Evolutionary conservation across 2,113 vertebrate species (phyloP).

Genomic region (Saccopteryx bilineata): DNA sequence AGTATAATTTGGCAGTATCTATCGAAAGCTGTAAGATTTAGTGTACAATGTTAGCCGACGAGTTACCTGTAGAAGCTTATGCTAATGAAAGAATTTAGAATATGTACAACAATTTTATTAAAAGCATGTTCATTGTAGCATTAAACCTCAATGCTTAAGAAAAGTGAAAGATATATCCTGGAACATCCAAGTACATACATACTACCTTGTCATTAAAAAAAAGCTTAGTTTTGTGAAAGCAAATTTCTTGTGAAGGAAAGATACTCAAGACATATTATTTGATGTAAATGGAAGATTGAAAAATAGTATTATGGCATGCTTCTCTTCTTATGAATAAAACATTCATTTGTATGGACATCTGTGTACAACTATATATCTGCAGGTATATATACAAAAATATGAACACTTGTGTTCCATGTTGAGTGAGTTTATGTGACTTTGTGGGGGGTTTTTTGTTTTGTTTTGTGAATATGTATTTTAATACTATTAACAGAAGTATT

Average conservation of each 20-base stretch:
- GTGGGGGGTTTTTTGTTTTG: not conserved
- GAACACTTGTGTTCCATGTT: not conserved
- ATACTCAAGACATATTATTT: not conserved
- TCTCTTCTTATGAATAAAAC: not conserved
- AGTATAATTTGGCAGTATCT: not conserved
- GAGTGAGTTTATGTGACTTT: not conserved
- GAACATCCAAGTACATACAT: not conserved
- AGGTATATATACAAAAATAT: not conserved
- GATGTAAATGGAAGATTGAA: not conserved
- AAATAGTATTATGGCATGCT: not conserved
- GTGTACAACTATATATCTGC: not conserved
- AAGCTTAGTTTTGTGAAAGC: not conserved
- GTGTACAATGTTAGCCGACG: not conserved
- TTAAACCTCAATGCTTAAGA: not conserved
- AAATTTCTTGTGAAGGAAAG: not conserved
- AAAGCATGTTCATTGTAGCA: not conserved
- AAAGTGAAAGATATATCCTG: not conserved
- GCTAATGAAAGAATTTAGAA: slow-evolving; percentile 43
- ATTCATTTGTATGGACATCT: not conserved
- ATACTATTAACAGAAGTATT: not conserved
- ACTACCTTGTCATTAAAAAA: not conserved
- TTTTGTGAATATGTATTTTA: not conserved
- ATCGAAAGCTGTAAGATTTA: slow-evolving; percentile 38
- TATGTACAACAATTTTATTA: not conserved
- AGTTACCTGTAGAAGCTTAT: not conserved